Conservation (phyloP, 1,140 invertebrate species). For the Psix sp. region DNA sequence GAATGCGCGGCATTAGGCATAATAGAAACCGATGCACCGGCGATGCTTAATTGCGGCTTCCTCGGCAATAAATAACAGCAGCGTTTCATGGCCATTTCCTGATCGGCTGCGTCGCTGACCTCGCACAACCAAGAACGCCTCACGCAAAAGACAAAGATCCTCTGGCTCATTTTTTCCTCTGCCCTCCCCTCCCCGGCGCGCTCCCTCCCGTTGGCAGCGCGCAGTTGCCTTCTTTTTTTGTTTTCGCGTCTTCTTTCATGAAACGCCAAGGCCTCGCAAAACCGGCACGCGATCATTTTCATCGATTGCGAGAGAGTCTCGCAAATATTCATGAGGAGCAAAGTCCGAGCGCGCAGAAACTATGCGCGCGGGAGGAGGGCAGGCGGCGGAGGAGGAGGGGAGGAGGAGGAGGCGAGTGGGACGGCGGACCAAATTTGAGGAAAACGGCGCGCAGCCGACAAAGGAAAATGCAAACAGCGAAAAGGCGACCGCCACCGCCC, state of each 20-base stretch:
- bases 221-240: no score
- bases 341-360: conserved; percentile 52
- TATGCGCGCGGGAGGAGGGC: not conserved
- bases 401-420: not conserved
- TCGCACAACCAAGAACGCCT: conserved; percentile 48
- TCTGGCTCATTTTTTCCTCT: conserved; percentile 10
- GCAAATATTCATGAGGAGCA: conserved; percentile 61
- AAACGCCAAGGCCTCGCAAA: conserved; percentile 28
- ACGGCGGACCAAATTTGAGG: conserved; percentile 10
- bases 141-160: conserved; percentile 50
- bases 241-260: conserved; percentile 9
- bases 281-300: conserved; percentile 33
- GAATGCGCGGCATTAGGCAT: conserved; percentile 35
- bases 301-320: conserved; percentile 25
- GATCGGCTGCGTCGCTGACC: conserved; percentile 56
- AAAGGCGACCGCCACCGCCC: conserved; percentile 16
- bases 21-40: conserved; percentile 48
- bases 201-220: no score
- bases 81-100: conserved; percentile 56
- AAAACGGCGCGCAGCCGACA: not conserved
- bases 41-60: conserved; percentile 46
- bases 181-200: not conserved
- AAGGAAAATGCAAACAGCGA: conserved; percentile 22
- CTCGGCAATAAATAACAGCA: conserved; percentile 49
- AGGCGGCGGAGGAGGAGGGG: not conserved